A percentile compares a stretch with the other conserved stretches of the same genome.
Evolutionary conservation across 1,140 invertebrate species (phyloP).

Genomic region (Oreohelix idahoensis): DNA sequence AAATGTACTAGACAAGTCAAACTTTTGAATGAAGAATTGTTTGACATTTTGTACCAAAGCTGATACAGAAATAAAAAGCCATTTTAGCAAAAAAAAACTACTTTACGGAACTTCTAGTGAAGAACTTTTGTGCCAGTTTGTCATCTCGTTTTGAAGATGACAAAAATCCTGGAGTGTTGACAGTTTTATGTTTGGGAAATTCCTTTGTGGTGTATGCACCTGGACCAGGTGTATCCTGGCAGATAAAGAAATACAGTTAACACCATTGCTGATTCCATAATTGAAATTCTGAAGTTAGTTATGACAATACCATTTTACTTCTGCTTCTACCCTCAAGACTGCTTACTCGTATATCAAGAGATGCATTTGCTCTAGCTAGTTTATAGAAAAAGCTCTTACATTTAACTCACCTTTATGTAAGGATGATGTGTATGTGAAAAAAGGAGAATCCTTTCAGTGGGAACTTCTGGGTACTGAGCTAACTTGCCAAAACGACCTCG

Average conservation of each 20-base stretch:
- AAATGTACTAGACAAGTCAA: too few species aligned
- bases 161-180: conserved; percentile 67
- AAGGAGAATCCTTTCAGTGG: conserved; percentile 64
- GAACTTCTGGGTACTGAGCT: conserved; percentile 59
- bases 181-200: conserved; percentile 48
- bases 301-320: too few species aligned
- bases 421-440: conserved; percentile 52
- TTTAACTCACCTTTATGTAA: conserved; percentile 53
- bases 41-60: too few species aligned
- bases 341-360: too few species aligned
- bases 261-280: too few species aligned
- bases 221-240: conserved; percentile 66
- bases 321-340: too few species aligned
- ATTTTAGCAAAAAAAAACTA: conserved; percentile 30
- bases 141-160: conserved; percentile 69
- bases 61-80: too few species aligned
- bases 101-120: conserved; percentile 71
- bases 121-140: conserved; percentile 67
- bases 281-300: too few species aligned
- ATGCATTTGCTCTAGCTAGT: too few species aligned
- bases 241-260: not conserved
- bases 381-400: too few species aligned
- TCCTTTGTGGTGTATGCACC: conserved; percentile 60
- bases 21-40: too few species aligned
- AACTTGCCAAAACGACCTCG: conserved; percentile 68